These are phyloP conservation scores for Cephus runcator DNA, from an alignment of 2,888 invertebrate genomes.

Conservation along the genomic window DNA sequence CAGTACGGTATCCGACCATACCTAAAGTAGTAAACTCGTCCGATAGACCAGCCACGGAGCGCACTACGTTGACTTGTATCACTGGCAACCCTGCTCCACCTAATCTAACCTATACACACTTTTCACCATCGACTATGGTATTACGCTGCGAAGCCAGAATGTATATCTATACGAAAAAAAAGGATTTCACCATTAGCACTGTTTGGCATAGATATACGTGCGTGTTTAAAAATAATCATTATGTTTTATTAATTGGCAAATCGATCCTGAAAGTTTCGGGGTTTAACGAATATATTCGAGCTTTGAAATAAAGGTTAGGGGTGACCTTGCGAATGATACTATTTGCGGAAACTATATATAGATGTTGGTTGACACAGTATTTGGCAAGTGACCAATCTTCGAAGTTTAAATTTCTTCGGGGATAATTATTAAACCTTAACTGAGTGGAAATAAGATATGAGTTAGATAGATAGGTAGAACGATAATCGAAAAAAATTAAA, in stretches of 20 bases:
- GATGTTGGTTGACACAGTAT: neutral
- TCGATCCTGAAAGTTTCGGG: neutral
- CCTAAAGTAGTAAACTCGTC: conserved; percentile 25
- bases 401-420: neutral
- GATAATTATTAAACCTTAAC: neutral
- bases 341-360: neutral
- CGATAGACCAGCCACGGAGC: conserved; percentile 3
- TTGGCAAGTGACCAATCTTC: neutral
- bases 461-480: neutral
- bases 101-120: neutral
- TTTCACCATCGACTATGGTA: neutral
- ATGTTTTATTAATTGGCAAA: neutral
- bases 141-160: neutral
- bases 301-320: neutral
- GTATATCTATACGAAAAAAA: neutral
- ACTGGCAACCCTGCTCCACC: neutral
- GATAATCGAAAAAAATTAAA: neutral
- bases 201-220: neutral
- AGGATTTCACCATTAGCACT: neutral
- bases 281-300: neutral
- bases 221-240: neutral
- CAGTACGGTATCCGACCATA: conserved; percentile 21
- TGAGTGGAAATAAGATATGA: neutral
- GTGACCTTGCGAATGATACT: neutral
- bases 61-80: neutral